These are phyloP conservation scores for Anguilla obscura DNA, from an alignment of 2,797 vertebrate genomes.

Conservation along the genomic window DNA sequence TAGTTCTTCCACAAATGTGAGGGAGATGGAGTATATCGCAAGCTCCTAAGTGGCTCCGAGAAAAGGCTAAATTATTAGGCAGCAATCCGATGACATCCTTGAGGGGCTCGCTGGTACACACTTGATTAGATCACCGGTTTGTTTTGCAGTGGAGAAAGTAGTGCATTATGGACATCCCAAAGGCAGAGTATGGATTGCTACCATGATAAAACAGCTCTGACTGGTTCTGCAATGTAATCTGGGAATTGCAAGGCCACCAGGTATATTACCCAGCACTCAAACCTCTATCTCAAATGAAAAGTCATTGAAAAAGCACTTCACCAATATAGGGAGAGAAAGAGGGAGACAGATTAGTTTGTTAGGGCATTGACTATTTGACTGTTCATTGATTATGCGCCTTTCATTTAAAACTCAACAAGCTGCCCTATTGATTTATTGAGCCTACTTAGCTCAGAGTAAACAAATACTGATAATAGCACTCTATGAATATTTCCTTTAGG, in stretches of 20 bases:
- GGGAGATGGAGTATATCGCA: background rate
- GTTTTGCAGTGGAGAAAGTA: constrained; percentile 30
- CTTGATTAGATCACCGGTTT: constrained; percentile 46
- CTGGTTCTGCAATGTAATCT: constrained; percentile 43
- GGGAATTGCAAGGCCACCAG: constrained; percentile 39
- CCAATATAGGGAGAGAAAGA: background rate
- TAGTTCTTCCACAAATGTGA: background rate
- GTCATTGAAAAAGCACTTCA: constrained; percentile 32
- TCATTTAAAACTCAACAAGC: constrained; percentile 13
- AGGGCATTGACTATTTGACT: constrained; percentile 13
- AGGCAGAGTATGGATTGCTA: constrained; percentile 40
- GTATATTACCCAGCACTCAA: constrained; percentile 37
- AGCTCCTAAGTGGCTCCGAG: constrained; percentile 22
- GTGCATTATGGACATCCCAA: constrained; percentile 41
- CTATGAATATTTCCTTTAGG: background rate
- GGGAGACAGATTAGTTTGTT: constrained; percentile 16
- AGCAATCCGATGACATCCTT: constrained; percentile 25
- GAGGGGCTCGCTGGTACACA: constrained; percentile 38
- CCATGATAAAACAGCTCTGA: constrained; percentile 46
- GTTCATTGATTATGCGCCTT: constrained; percentile 27
- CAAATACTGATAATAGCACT: background rate
- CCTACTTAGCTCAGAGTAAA: constrained; percentile 16
- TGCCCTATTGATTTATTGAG: background rate
- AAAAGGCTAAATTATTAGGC: constrained; percentile 26
- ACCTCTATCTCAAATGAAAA: constrained; percentile 35